Base-by-base conservation (phyloP, 2,113 vertebrate genomes). In the Eupsittula cactorum region DNA sequence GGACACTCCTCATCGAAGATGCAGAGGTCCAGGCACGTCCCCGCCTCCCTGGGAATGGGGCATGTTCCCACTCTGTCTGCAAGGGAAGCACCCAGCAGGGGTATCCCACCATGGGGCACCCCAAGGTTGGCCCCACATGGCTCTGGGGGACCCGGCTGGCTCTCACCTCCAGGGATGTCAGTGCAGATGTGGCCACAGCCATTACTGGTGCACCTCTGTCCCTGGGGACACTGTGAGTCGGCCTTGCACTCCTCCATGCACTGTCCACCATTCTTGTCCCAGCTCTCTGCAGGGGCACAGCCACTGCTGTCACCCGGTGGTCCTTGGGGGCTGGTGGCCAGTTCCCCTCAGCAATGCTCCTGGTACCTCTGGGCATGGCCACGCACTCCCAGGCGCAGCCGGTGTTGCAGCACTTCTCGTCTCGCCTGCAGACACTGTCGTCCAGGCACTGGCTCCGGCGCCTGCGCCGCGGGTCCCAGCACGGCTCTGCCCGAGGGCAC, bases 401-500 rank as follows among this genome's bases (percentile, higher is more conserved):
- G 0, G 77, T 86, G 88, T 91, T 18, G 2, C 96, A 96, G 91
- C 96, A 96, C 81, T 96, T 96, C 91, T 96, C 76, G 11, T 55
- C 68, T 8, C 33, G 46, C 62, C 1, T 6, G 86, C 96, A 97
- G 25, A 33, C 9, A 0, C 81, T 79, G 91, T 97, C 95, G 3
- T 95, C 96, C 87, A 95, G 47, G 83, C 95, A 96, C 39, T 2
- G 83, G 52, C 46, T 93, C 46, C n/a, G 0, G 0, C 0, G 88
- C 46, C 76, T 37, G 37, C 13, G 75, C n/a, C 33, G 13, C 2
- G 67, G 95, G 62, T 93, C 86, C 89, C 89, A 79, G 89, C 96
- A 95, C 0, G 86, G 91, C 83, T 77, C 4, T 35, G 94, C 29
- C 35, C 2, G 65, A 4, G 95, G 94, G 4, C 96, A 96, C 55